A percentile compares a stretch with the other conserved stretches of the same genome.
These are phyloP conservation scores for Callopanchax toddi DNA, from an alignment of 2,113 vertebrate genomes.

Conservation along the genomic window DNA sequence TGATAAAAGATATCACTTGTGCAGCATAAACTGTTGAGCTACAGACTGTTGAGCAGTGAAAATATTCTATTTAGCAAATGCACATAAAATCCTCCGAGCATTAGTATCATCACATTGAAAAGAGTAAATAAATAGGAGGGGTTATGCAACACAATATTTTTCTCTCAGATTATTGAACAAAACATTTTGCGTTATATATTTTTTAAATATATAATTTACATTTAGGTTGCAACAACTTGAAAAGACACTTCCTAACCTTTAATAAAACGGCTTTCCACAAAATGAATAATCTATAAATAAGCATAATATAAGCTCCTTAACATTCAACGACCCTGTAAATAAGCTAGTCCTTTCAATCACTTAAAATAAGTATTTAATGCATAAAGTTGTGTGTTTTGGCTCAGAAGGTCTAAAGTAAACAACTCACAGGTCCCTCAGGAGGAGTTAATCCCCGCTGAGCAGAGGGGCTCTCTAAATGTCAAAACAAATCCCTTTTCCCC, in stretches of 20 bases:
- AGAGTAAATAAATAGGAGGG: neutral
- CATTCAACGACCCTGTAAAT: neutral
- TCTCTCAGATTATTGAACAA: neutral
- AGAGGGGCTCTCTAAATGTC: conserved; percentile 59
- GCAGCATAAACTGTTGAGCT: neutral
- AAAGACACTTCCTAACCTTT: too few species aligned
- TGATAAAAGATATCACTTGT: neutral
- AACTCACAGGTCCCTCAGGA: conserved; percentile 32
- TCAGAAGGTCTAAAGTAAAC: conserved; percentile 28
- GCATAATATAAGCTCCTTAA: neutral
- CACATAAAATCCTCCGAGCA: neutral
- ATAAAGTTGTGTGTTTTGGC: conserved; percentile 14
- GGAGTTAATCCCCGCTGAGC: conserved; percentile 50
- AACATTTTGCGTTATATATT: too few species aligned
- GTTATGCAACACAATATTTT: neutral
- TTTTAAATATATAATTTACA: neutral
- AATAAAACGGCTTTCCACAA: too few species aligned
- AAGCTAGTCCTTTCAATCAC: neutral
- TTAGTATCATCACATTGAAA: neutral
- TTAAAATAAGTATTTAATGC: neutral
- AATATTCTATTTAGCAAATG: neutral
- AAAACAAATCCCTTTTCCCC: conserved; percentile 47
- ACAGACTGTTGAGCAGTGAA: neutral
- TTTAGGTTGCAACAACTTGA: neutral
- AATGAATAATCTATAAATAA: neutral